Conservation (phyloP, 30 jellyfish, hydroid and myxozoan genomes). For the Aurelia sp. region DNA sequence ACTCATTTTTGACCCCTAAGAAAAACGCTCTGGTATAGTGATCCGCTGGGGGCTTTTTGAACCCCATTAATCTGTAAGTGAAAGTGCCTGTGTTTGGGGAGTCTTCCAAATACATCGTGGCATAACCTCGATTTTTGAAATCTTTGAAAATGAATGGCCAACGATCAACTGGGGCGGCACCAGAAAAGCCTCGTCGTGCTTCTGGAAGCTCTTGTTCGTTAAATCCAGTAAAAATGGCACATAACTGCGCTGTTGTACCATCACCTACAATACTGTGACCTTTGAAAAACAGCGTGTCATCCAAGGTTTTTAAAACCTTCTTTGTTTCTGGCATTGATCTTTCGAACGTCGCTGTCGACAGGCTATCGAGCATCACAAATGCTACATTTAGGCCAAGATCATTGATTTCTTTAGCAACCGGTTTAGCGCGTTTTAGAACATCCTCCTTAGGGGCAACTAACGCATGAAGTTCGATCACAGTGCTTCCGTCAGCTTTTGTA, state of each 20-base stretch:
- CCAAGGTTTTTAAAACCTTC: constrained; percentile 2
- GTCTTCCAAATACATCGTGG: constrained; percentile 70
- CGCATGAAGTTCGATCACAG: constrained; percentile 15
- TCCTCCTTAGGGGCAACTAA: constrained; percentile 19
- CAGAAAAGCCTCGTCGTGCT: constrained; percentile 49
- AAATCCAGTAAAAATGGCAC: constrained; percentile 72
- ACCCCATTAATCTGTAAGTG: constrained; percentile 75
- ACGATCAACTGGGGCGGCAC: constrained; percentile 58
- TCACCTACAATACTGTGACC: constrained; percentile 81
- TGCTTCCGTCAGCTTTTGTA: constrained; percentile 6
- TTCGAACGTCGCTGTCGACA: constrained; percentile 30
- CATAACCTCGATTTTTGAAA: constrained; percentile 67
- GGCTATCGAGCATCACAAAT: constrained; percentile 34
- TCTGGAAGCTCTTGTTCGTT: constrained; percentile 67
- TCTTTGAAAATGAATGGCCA: constrained; percentile 90
- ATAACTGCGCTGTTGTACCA: constrained; percentile 78
- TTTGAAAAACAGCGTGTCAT: constrained; percentile 32
- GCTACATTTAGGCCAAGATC: constrained; percentile 44
- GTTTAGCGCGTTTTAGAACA: constrained; percentile 1
- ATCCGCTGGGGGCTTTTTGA: constrained; percentile 71
- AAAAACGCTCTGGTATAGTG: constrained; percentile 78
- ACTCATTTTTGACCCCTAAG: constrained; percentile 11
- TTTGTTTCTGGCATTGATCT: constrained; percentile 52
- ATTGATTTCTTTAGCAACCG: background rate
- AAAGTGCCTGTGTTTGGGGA: constrained; percentile 51